Base-by-base conservation (phyloP, 2,113 vertebrate genomes). In the Octodon degus region DNA sequence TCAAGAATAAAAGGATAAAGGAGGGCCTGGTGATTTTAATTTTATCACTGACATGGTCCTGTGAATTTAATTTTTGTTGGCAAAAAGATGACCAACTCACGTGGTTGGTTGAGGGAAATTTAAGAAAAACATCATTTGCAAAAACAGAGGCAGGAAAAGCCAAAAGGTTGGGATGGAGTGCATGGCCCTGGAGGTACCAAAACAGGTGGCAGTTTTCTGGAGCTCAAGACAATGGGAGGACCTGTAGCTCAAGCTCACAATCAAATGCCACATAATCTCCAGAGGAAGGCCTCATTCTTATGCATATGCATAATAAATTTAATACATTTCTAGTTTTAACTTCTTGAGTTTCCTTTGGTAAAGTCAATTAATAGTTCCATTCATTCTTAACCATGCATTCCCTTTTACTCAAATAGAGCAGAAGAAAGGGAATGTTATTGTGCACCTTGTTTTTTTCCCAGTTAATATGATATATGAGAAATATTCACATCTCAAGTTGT, bases 301-400 rank as follows among this genome's bases (percentile, higher is more conserved):
- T 13, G 17, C 2, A 0, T 40, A 8, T n/a, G 74, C 20, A 4
- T 81, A 72, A 68, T 3, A 47, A 27, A 92, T 65, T n/a, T 43
- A 2, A 2, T 30, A 72, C 62, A 2, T 74, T 91, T 92, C 65
- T 65, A 2, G 22, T 84, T 95, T 89, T 13, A 32, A 4, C 60
- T 95, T 60, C 32, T 37, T 89, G 20, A 55, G 14, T 43, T 68
- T 95, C 25, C 25, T 92, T 89, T 92, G 77, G 8, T 50, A 84
- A 79, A 84, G 50, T 50, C 58, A 77, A 22, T 17, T 84, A 27
- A 62, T 27, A n/a, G 2, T 14, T 85, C 13, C 43, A 34, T 2
- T 19, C 77, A 77, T 83, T 89, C 53, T 84, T 16, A 62, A 7
- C 0, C 3, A 19, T 25, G 16, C 34, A 19, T 90, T 17, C 1